Conservation (phyloP, 2,797 vertebrate species). For the Spea hammondii region DNA sequence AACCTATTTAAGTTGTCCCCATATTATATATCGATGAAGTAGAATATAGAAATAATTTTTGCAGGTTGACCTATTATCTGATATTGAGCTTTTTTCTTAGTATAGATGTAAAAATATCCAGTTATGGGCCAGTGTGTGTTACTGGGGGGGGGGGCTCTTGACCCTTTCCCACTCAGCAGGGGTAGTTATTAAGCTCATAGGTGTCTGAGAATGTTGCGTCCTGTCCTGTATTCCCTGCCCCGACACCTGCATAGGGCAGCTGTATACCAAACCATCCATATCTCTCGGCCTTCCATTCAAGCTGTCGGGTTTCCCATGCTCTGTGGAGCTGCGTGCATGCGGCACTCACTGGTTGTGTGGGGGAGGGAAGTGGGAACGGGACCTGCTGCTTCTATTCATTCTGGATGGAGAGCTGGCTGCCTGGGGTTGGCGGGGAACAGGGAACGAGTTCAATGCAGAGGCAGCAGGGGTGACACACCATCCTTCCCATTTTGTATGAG, state of each 20-base stretch:
- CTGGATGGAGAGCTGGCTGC: background rate
- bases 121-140: no score
- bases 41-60: no score
- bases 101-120: no score
- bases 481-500: slow-evolving; percentile 18
- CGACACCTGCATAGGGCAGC: slow-evolving; percentile 32
- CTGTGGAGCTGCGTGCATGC: slow-evolving; percentile 15
- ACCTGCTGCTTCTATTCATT: slow-evolving; percentile 48
- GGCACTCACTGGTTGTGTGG: background rate
- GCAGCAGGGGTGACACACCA: slow-evolving; percentile 36
- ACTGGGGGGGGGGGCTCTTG: no score
- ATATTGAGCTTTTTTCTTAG: no score
- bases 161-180: no score
- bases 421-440: background rate
- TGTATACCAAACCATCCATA: slow-evolving; percentile 7
- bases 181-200: no score
- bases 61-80: no score
- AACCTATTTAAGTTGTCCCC: no score
- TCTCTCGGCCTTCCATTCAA: background rate
- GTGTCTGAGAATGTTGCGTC: slow-evolving; percentile 13
- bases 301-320: slow-evolving; percentile 48
- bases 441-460: slow-evolving; percentile 28
- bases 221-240: slow-evolving; percentile 8
- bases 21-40: no score
- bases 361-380: slow-evolving; percentile 28